These are phyloP conservation scores for Cavia aperea DNA, from an alignment of 2,113 vertebrate species.

Conservation along the genomic window DNA sequence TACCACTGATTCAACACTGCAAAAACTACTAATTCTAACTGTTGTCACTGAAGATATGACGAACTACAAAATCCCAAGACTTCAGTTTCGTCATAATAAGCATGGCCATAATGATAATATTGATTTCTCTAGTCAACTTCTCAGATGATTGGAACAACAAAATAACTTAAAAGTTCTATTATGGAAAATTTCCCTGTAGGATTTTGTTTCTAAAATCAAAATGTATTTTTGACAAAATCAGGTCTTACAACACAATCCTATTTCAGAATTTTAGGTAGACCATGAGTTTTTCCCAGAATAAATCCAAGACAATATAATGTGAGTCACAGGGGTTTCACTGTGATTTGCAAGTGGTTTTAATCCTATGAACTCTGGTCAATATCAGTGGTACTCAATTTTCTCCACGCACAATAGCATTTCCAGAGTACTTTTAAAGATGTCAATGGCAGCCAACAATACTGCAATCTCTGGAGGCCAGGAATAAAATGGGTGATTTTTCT, in stretches of 20 bases:
- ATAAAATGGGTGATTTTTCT: background rate
- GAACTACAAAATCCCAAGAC: background rate
- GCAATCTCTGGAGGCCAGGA: background rate
- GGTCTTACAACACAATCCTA: background rate
- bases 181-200: background rate
- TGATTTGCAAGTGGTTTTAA: background rate
- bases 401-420: background rate
- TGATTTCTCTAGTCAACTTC: background rate
- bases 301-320: fast-evolving
- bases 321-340: background rate
- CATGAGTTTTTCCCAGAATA: background rate
- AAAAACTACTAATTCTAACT: background rate
- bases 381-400: background rate
- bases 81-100: background rate
- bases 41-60: background rate
- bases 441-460: background rate
- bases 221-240: background rate
- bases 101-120: background rate
- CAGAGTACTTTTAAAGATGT: background rate
- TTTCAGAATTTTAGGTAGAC: background rate
- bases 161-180: background rate
- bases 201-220: background rate
- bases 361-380: background rate
- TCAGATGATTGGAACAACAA: background rate
- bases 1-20: background rate